A percentile compares a stretch with the other conserved stretches of the same genome.
phyloP scores from a whole-genome alignment of 2,888 invertebrate genomes.

The Zaprionus obscuricornis region DNA sequence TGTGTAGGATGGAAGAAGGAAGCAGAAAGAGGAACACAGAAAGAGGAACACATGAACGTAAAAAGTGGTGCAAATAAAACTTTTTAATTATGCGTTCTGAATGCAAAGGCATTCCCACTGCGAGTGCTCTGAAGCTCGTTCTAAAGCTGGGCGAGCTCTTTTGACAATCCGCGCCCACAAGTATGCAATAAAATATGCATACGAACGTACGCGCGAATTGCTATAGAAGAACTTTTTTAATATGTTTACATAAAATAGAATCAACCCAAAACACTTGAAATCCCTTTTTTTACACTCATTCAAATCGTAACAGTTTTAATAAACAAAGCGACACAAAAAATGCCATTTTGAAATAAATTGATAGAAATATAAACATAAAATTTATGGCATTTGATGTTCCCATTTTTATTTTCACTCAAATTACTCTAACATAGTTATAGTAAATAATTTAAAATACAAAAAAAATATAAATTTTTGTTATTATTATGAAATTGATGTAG shows the following conservation, averaged over 20 bases:
- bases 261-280: slow-evolving; percentile 35
- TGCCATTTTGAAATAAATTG: too few species aligned
- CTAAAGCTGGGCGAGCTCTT: slow-evolving; percentile 3
- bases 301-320: slow-evolving; percentile 8
- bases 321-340: too few species aligned
- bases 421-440: too few species aligned
- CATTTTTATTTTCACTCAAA: too few species aligned
- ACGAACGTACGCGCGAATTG: slow-evolving; percentile 42
- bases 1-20: background rate
- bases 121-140: slow-evolving; percentile 16
- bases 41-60: slow-evolving; percentile 23
- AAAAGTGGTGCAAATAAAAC: slow-evolving; percentile 53
- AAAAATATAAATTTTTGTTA: too few species aligned
- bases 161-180: slow-evolving; percentile 32
- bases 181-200: slow-evolving; percentile 62
- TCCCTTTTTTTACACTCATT: slow-evolving; percentile 20
- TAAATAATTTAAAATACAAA: too few species aligned
- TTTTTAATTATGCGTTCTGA: slow-evolving; percentile 64
- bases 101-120: slow-evolving; percentile 43
- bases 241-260: slow-evolving; percentile 44
- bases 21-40: background rate
- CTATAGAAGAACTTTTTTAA: slow-evolving; percentile 30
- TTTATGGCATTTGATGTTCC: too few species aligned
- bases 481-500: too few species aligned
- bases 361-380: too few species aligned